Evolutionary conservation across 2,113 vertebrate genomes (phyloP).

Genomic region (Arenaria interpres): DNA sequence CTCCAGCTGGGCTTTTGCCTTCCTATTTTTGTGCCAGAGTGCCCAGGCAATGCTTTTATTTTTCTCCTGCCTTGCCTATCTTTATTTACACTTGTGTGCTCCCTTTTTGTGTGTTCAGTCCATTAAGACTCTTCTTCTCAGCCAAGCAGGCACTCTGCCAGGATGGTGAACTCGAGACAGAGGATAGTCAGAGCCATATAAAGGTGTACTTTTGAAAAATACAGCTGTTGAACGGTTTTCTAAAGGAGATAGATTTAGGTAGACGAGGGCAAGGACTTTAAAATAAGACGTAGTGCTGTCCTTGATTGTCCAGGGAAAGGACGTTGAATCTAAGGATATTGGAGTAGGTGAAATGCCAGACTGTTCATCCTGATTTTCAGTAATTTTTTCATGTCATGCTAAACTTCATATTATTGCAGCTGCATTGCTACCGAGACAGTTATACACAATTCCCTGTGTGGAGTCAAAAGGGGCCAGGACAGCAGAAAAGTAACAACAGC

Average conservation of each 20-base stretch:
- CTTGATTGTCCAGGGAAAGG: background rate
- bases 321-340: background rate
- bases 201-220: slow-evolving; percentile 16
- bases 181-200: background rate
- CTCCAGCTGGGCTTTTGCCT: slow-evolving; percentile 7
- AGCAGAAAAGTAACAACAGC: background rate
- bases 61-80: background rate
- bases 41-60: slow-evolving; percentile 7
- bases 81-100: slow-evolving; percentile 28
- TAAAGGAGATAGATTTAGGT: background rate
- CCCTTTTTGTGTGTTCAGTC: slow-evolving; percentile 25
- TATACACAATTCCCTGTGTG: background rate
- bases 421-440: background rate
- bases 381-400: background rate
- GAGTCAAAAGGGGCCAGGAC: background rate
- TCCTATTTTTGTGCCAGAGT: background rate
- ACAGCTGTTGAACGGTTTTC: background rate
- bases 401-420: background rate
- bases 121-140: slow-evolving; percentile 15
- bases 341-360: background rate
- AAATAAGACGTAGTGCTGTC: background rate
- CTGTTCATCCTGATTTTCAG: background rate
- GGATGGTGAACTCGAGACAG: background rate
- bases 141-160: background rate
- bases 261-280: background rate